A percentile compares a stretch with the other conserved stretches of the same genome.
Evolutionary conservation across 2,888 invertebrate genomes (phyloP).

Genomic region (Phyllotreta cruciferae): DNA sequence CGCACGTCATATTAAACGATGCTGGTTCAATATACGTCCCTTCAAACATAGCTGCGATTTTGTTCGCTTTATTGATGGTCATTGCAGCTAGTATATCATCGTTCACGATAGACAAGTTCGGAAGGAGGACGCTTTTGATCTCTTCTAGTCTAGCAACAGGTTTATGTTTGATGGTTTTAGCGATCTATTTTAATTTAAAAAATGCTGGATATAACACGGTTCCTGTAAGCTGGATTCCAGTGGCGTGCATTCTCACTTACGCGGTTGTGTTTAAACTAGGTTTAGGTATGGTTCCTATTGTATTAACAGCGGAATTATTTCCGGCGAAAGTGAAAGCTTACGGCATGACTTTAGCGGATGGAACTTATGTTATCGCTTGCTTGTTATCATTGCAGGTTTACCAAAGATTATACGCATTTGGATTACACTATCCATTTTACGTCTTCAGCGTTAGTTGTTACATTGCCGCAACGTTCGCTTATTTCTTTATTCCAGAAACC

Average conservation of each 20-base stretch:
- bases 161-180: conserved; percentile 52
- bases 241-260: conserved; percentile 44
- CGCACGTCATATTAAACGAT: conserved; percentile 55
- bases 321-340: conserved; percentile 58
- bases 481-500: conserved; percentile 55
- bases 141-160: conserved; percentile 54
- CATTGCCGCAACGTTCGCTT: conserved; percentile 52
- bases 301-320: conserved; percentile 58
- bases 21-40: conserved; percentile 54
- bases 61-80: conserved; percentile 56
- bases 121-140: conserved; percentile 54
- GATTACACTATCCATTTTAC: conserved; percentile 56
- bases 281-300: conserved; percentile 57
- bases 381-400: conserved; percentile 55
- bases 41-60: conserved; percentile 52
- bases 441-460: conserved; percentile 54
- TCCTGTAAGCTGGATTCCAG: conserved; percentile 50
- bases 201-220: conserved; percentile 47
- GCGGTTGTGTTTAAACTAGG: conserved; percentile 56
- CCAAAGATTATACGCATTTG: conserved; percentile 50
- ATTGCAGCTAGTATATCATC: conserved; percentile 53
- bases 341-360: conserved; percentile 58
- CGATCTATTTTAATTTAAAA: conserved; percentile 56
- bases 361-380: conserved; percentile 54
- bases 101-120: conserved; percentile 54